Base-by-base conservation (phyloP, 2,113 vertebrate species). In the Hypanus sabinus region DNA sequence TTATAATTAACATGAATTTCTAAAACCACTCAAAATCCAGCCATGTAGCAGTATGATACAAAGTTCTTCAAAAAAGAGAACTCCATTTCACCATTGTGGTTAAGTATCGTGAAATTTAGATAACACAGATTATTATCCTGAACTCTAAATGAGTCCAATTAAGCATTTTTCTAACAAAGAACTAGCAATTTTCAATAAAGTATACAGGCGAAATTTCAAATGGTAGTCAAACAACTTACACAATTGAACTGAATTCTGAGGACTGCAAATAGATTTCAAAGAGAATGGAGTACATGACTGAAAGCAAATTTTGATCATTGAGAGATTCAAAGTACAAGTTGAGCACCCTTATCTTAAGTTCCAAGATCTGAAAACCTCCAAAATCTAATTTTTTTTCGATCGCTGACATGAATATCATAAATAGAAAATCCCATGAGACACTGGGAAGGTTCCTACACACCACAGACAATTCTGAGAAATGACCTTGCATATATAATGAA, bases 261-360 rank as follows among this genome's bases (percentile, higher is more conserved):
- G n/a, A 22, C 33, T 70, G 18, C 62, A 62, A 70, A 70, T 2
- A 70, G 62, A n/a, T 70, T n/a, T 70, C 68, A 68, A 68, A 88
- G 60, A 24, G 30, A 91, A 91, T 36, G 16, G 88, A 70, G 60
- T 68, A 16, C 88, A 91, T 65, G n/a, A 87, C 55, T 60, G 46
- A 87, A 87, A 87, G 81, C 24, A 60, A 87, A 57, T 55, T 85
- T 87, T 38, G 36, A 83, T 81, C 55, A 87, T 57, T 87, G 57
- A 70, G 70, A 30, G 62, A 38, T 36, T 91, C n/a, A 70, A 91
- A 91, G 68, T 36, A 46, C 46, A 46, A 3, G 46, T 46, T 46
- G 46, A 46, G 46, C 46, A 46, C 46, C 46, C 46, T 46, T 46
- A 46, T 46, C 46, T 46, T 3, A 46, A 46, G 4, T 46, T 46